Evolutionary conservation across 2,888 invertebrate genomes (phyloP).

Genomic region (Cyaniris semiargus): DNA sequence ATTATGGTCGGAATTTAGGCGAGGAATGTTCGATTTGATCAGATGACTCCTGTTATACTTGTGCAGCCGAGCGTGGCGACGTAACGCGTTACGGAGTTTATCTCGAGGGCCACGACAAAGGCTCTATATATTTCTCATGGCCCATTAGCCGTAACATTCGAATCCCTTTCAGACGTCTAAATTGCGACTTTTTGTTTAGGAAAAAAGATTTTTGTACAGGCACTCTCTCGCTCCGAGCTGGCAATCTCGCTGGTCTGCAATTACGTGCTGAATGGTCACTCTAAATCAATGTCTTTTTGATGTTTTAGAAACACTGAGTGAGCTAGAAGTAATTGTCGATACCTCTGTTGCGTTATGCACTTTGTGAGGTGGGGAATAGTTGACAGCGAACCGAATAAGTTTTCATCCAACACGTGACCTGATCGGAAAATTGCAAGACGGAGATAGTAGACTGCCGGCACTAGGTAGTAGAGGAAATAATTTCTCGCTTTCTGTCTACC

Average conservation of each 20-base stretch:
- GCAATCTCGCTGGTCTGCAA: slow-evolving; percentile 50
- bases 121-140: slow-evolving; percentile 40
- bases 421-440: too few relatives aligned
- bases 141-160: slow-evolving; percentile 50
- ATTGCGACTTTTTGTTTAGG: slow-evolving; percentile 42
- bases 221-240: slow-evolving; percentile 48
- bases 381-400: too few relatives aligned
- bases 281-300: slow-evolving; percentile 51
- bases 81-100: slow-evolving; percentile 27
- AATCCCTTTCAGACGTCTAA: slow-evolving; percentile 43
- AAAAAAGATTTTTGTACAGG: slow-evolving; percentile 45
- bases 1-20: not conserved
- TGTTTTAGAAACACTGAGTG: slow-evolving; percentile 32
- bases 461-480: too few relatives aligned
- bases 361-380: not conserved
- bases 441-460: too few relatives aligned
- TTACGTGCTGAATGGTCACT: slow-evolving; percentile 54
- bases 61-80: slow-evolving; percentile 11
- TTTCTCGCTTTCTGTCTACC: too few relatives aligned
- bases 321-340: slow-evolving; percentile 10
- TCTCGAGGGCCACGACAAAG: slow-evolving; percentile 32
- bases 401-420: too few relatives aligned
- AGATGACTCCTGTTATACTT: slow-evolving; percentile 15
- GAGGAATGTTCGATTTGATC: not conserved
- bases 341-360: not conserved